Conservation (phyloP, 2,888 invertebrate species). For the Plebejus melissa region DNA sequence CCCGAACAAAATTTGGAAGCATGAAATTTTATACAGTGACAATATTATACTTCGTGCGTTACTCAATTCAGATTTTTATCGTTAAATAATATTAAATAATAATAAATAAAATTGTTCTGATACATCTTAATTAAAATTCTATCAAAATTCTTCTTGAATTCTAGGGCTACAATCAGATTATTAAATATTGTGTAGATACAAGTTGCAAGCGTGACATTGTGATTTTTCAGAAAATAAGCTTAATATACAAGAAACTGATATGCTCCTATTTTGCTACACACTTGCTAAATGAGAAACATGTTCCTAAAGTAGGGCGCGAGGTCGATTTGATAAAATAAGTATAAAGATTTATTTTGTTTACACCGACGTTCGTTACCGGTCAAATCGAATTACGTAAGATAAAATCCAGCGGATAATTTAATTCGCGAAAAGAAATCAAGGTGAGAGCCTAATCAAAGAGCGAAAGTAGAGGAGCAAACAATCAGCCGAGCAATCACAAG, state of each 20-base stretch:
- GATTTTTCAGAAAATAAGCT: neutral
- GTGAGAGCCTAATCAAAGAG: constrained; percentile 61
- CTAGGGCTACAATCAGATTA: too few species aligned
- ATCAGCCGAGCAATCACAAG: constrained; percentile 63
- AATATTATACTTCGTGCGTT: too few species aligned
- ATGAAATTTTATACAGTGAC: too few species aligned
- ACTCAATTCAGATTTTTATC: too few species aligned
- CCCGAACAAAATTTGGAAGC: neutral
- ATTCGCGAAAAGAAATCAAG: constrained; percentile 20
- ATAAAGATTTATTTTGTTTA: constrained; percentile 21
- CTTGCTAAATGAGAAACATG: neutral
- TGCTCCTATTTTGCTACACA: neutral
- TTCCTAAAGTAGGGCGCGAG: constrained; percentile 2
- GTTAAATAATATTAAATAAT: too few species aligned
- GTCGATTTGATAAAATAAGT: constrained; percentile 20
- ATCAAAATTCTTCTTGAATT: too few species aligned
- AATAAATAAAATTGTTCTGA: too few species aligned
- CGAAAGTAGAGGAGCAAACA: constrained; percentile 56
- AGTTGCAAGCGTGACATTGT: neutral
- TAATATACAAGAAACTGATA: neutral
- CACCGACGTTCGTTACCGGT: constrained; percentile 10
- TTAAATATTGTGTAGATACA: too few species aligned
- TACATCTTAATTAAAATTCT: too few species aligned
- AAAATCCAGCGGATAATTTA: constrained; percentile 14
- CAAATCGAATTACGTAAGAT: constrained; percentile 8